Percentiles rank a stretch among this genome's conserved stretches.
Conservation (phyloP, 2,888 invertebrate genomes). For the Xylota sylvarum region DNA sequence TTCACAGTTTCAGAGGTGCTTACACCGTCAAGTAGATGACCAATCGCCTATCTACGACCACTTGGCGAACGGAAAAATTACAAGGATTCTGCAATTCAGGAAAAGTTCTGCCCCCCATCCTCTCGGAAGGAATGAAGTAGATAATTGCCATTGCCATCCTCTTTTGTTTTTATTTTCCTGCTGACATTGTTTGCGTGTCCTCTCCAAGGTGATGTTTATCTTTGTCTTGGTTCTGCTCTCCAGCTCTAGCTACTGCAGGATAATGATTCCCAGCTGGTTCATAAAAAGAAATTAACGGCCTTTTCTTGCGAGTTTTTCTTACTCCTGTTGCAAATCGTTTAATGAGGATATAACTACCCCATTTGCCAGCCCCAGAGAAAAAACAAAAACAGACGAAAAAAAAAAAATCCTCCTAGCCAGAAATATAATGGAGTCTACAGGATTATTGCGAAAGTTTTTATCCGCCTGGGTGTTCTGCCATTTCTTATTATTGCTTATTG, state of each 20-base stretch:
- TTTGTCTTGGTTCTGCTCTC: conserved; percentile 76
- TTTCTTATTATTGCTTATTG: conserved; percentile 76
- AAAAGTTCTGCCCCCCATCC: conserved; percentile 24
- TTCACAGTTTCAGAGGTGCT: conserved; percentile 83
- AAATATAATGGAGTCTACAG: conserved; percentile 78
- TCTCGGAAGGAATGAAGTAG: conserved; percentile 63
- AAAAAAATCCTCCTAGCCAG: conserved; percentile 57
- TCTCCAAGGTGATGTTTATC: conserved; percentile 81
- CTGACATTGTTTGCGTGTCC: conserved; percentile 74
- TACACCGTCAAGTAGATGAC: conserved; percentile 83
- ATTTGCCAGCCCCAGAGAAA: conserved; percentile 64
- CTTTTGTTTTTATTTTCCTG: conserved; percentile 74
- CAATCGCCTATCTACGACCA: conserved; percentile 70
- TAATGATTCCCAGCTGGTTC: conserved; percentile 85
- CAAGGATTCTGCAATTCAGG: conserved; percentile 67
- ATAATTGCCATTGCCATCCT: conserved; percentile 70
- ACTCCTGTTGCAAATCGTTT: conserved; percentile 83
- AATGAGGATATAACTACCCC: conserved; percentile 84
- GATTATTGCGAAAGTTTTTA: conserved; percentile 78
- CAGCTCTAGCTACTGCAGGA: conserved; percentile 71
- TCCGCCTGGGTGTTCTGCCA: conserved; percentile 62
- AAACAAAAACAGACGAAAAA: conserved; percentile 10
- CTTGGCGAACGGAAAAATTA: conserved; percentile 46
- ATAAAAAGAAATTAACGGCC: conserved; percentile 85
- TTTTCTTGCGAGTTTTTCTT: conserved; percentile 78